A percentile compares a stretch with the other conserved stretches of the same genome.
Conservation (phyloP, 2,888 invertebrate species). For the Osedax frankpressi region DNA sequence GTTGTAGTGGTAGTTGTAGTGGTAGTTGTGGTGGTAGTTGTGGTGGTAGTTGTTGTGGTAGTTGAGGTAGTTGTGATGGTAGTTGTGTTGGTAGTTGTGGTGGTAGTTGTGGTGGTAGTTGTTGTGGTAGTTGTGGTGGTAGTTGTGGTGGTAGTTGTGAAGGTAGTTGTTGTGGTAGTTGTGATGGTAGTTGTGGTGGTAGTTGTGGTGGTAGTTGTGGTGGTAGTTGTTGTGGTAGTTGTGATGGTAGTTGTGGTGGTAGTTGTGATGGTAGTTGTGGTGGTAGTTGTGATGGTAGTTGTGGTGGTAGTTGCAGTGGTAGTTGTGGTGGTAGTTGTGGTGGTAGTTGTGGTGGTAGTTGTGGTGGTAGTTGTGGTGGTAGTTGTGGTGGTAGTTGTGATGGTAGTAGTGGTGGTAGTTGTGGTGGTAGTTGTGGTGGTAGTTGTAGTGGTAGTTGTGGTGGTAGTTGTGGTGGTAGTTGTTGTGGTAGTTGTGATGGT, state of each 20-base stretch:
- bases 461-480: not conserved
- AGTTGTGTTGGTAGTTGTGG: not conserved
- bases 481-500: not conserved
- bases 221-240: not conserved
- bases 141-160: not conserved
- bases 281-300: not conserved
- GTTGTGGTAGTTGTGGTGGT: not conserved
- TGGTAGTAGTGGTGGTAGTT: not conserved
- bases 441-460: not conserved
- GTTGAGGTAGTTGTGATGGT: not conserved
- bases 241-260: not conserved
- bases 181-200: not conserved
- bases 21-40: not conserved
- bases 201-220: not conserved
- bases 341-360: conserved; percentile 3
- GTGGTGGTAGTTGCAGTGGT: conserved; percentile 3
- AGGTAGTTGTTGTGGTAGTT: not conserved
- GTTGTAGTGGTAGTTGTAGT: conserved; percentile 8
- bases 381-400: not conserved
- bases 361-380: not conserved
- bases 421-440: not conserved
- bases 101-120: not conserved
- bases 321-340: conserved; percentile 1
- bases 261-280: not conserved
- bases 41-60: conserved; percentile 5